Conservation (phyloP, 2,113 vertebrate species). For the Zingel zingel region DNA sequence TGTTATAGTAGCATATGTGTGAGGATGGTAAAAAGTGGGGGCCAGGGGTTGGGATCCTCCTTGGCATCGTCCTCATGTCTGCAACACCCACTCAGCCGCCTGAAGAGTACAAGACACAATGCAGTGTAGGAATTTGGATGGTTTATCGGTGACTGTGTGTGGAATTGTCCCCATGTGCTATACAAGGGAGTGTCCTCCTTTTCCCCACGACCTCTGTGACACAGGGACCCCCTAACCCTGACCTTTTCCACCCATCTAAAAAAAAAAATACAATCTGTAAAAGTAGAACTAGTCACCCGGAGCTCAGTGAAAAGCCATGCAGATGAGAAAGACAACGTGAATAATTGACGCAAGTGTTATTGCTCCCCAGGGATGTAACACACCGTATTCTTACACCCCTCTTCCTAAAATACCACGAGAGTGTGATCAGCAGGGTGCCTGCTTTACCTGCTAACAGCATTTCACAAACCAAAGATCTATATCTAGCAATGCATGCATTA, state of each 20-base stretch:
- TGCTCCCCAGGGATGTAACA: constrained; percentile 66
- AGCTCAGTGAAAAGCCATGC: constrained; percentile 36
- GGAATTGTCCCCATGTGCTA: constrained; percentile 43
- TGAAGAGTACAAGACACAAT: constrained; percentile 32
- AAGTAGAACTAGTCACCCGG: constrained; percentile 57
- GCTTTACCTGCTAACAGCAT: constrained; percentile 38
- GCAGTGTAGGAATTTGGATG: constrained; percentile 68
- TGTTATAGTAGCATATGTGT: constrained; percentile 76
- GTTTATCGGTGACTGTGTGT: constrained; percentile 38
- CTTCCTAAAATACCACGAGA: background rate
- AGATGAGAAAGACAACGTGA: constrained; percentile 40
- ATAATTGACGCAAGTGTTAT: constrained; percentile 70
- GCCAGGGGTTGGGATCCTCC: constrained; percentile 14
- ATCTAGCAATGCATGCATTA: constrained; percentile 19
- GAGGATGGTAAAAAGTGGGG: constrained; percentile 52
- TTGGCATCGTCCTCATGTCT: constrained; percentile 62
- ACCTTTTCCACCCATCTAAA: constrained; percentile 47
- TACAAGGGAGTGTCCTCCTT: constrained; percentile 34
- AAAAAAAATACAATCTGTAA: constrained; percentile 31
- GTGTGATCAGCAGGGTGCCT: constrained; percentile 14
- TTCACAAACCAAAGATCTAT: constrained; percentile 33
- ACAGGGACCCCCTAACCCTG: constrained; percentile 33
- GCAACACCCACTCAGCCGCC: constrained; percentile 62
- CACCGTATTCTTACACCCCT: constrained; percentile 32
- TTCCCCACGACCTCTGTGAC: constrained; percentile 74